Percentiles rank a stretch among this genome's conserved stretches.
phyloP scores from a whole-genome alignment of 2,888 invertebrate genomes.

The Trilocha varians region DNA sequence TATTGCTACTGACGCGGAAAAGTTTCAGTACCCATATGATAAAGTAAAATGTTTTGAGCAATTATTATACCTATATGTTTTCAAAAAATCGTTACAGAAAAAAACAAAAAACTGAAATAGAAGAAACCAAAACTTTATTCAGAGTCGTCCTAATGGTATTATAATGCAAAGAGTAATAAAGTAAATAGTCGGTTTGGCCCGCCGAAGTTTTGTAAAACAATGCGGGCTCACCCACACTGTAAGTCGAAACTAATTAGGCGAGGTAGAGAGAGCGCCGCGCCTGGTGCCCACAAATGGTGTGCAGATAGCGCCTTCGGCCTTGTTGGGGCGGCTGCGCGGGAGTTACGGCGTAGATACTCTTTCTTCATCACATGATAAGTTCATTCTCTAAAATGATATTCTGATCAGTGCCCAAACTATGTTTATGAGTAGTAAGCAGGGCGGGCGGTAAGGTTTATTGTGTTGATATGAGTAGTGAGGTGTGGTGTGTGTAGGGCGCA shows the following conservation, averaged over 20 bases:
- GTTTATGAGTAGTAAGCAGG: too few species aligned
- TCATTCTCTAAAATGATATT: neutral
- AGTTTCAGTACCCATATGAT: too few species aligned
- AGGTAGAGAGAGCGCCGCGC: slow-evolving; percentile 39
- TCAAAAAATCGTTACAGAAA: too few species aligned
- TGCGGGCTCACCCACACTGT: slow-evolving; percentile 63
- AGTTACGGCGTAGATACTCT: slow-evolving; percentile 21
- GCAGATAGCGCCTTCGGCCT: slow-evolving; percentile 48
- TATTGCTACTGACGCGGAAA: too few species aligned
- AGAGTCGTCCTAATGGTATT: too few species aligned
- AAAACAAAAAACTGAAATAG: too few species aligned
- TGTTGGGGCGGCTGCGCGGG: slow-evolving; percentile 53
- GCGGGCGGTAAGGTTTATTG: neutral
- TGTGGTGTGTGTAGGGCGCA: slow-evolving; percentile 27
- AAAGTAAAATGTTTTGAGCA: too few species aligned
- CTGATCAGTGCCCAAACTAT: too few species aligned
- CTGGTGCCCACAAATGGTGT: slow-evolving; percentile 52
- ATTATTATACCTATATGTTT: too few species aligned
- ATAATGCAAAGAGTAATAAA: neutral
- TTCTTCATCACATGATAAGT: neutral
- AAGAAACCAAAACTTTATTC: too few species aligned
- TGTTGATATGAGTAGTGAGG: neutral
- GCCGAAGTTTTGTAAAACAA: slow-evolving; percentile 28
- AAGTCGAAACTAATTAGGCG: slow-evolving; percentile 57
- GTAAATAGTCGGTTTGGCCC: slow-evolving; percentile 47